Evolutionary conservation across 2,113 vertebrate genomes (phyloP), one percentile per base, ranked within the genome.

Genomic region (Toxostoma redivivum): DNA sequence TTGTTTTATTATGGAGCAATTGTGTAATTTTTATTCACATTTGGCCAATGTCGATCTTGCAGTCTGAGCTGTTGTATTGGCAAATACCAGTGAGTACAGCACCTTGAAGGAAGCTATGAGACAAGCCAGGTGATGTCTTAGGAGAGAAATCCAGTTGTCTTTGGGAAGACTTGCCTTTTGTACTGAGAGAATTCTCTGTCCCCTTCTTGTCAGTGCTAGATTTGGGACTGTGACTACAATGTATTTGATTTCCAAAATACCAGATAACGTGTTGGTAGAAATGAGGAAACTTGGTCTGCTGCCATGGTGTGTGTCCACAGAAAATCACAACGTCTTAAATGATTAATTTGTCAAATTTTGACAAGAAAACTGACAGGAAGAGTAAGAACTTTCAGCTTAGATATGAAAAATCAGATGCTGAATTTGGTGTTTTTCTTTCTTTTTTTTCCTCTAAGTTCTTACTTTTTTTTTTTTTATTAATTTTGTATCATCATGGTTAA

Each of bases 21-120:
- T 70, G 33, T 53, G 19, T 74, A n/a, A 58, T 74, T 65, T 86
- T 83, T 66, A 42, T 54, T 91, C 64, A 18, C 4, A 1, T 78
- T 84, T n/a, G 74, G 65, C 74, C 64, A 64, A 3, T 1, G 0
- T 51, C 0, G 2, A 0, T 64, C 27, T 67, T 62, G 35, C 35
- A 33, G 10, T 57, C n/a, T 60, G 66, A 61, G 12, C 31, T 1
- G 1, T 40, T 0, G 0, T 24, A 11, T 14, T 77, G 80, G 64
- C 64, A 61, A 40, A 25, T 13, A 14, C 28, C 69, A 28, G 20
- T 2, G 11, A 82, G 35, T 44, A n/a, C 33, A 12, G 64, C 20
- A 12, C 45, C 56, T 60, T 47, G 61, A 48, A 40, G 47, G 57
- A 60, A 78, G 31, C 47, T 45, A 12, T 65, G 60, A 54, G 47